Percentiles rank a stretch among this genome's conserved stretches.
Conservation (phyloP, 2,113 vertebrate genomes). For the Epinephelus cyanopodus region DNA sequence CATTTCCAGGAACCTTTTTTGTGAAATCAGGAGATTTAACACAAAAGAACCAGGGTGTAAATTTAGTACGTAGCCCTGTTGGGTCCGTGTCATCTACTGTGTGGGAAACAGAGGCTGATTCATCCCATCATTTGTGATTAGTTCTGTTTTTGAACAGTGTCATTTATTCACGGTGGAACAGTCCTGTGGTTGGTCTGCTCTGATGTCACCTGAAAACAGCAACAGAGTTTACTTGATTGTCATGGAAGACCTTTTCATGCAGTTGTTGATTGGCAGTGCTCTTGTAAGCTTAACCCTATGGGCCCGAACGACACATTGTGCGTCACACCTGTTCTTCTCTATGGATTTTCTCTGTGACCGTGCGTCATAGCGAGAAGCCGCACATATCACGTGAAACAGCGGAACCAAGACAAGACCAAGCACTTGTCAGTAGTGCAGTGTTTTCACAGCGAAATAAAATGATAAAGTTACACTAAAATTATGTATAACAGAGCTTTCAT, state of each 20-base stretch:
- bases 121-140: not conserved
- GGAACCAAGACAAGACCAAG: too few relatives aligned
- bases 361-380: too few relatives aligned
- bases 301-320: too few relatives aligned
- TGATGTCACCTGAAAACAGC: not conserved
- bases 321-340: too few relatives aligned
- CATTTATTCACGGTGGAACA: not conserved
- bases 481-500: too few relatives aligned
- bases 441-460: too few relatives aligned
- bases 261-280: not conserved
- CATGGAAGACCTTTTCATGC: not conserved
- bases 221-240: not conserved
- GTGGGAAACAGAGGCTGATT: too few relatives aligned
- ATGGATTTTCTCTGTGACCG: too few relatives aligned
- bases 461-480: too few relatives aligned
- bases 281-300: not conserved
- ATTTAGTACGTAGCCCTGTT: too few relatives aligned
- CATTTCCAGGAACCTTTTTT: not conserved
- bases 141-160: not conserved
- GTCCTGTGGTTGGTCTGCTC: conserved; percentile 46
- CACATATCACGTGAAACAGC: too few relatives aligned
- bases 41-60: not conserved
- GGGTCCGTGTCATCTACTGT: not conserved
- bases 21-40: not conserved
- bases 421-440: too few relatives aligned